These are phyloP conservation scores for Sinhomidia bicolor DNA, from an alignment of 2,888 invertebrate species.

Conservation along the genomic window DNA sequence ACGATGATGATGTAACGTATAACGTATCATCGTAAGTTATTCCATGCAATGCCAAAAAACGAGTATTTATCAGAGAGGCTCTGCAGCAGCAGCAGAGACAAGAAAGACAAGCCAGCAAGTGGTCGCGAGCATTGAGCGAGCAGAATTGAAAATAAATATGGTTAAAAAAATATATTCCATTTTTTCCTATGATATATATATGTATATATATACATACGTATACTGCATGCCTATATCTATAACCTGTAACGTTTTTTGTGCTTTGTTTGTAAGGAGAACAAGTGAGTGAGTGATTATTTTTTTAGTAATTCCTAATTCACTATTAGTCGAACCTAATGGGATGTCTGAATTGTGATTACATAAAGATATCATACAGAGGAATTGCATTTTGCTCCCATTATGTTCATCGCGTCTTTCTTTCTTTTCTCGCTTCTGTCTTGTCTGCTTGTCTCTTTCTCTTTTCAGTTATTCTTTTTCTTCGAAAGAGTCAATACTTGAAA, in stretches of 20 bases:
- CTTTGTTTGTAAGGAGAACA: not conserved
- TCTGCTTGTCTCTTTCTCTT: not conserved
- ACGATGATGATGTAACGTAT: conserved; percentile 15
- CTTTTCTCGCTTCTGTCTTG: not conserved
- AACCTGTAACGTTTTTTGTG: too few species aligned
- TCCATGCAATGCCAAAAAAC: conserved; percentile 35
- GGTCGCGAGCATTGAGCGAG: conserved; percentile 32
- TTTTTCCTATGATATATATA: not conserved
- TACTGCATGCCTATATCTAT: too few species aligned
- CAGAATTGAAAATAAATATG: not conserved
- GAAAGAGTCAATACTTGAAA: conserved; percentile 17
- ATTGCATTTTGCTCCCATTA: conserved; percentile 40
- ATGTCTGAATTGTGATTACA: conserved; percentile 50
- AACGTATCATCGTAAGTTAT: conserved; percentile 38
- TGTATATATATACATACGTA: too few species aligned
- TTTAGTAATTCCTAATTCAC: conserved; percentile 60
- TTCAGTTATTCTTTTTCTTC: too few species aligned
- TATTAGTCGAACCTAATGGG: conserved; percentile 16
- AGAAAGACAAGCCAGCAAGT: conserved; percentile 59
- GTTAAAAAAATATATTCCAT: not conserved
- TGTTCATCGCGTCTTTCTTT: not conserved
- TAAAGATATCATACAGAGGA: conserved; percentile 52
- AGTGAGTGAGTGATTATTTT: not conserved
- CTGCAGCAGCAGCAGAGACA: conserved; percentile 45
- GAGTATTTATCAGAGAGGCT: not conserved